Conservation (phyloP, 2,888 invertebrate genomes). For the Agrochola macilenta region DNA sequence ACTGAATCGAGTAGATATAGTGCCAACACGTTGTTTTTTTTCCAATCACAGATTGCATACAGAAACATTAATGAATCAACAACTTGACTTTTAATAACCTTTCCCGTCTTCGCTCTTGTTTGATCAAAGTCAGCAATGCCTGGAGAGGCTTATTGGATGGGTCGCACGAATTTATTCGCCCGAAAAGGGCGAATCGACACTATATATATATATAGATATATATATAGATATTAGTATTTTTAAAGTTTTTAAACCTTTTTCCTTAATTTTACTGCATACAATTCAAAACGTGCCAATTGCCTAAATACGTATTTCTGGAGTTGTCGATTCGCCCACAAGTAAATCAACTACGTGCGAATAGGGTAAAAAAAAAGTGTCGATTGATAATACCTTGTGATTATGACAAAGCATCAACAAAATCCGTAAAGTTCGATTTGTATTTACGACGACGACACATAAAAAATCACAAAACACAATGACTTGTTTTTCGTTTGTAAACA, state of each 20-base stretch:
- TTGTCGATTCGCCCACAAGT: background rate
- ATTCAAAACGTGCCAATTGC: too few relatives aligned
- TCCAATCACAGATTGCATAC: slow-evolving; percentile 30
- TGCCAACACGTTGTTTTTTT: background rate
- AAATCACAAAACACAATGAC: slow-evolving; percentile 5
- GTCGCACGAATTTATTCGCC: too few relatives aligned
- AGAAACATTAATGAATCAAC: slow-evolving; percentile 25
- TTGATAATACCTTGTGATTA: too few relatives aligned
- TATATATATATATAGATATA: too few relatives aligned
- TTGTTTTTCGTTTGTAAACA: slow-evolving; percentile 25
- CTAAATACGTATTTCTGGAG: too few relatives aligned
- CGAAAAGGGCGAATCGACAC: too few relatives aligned
- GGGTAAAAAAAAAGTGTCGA: too few relatives aligned
- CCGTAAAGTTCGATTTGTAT: slow-evolving; percentile 2
- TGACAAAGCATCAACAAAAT: background rate
- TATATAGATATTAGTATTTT: too few relatives aligned
- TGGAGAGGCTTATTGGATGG: too few relatives aligned
- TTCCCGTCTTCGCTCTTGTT: slow-evolving; percentile 21
- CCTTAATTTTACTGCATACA: too few relatives aligned
- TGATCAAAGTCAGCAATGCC: slow-evolving; percentile 18
- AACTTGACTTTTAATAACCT: slow-evolving; percentile 34
- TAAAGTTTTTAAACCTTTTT: too few relatives aligned
- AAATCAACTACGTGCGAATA: too few relatives aligned
- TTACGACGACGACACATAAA: slow-evolving; percentile 15
- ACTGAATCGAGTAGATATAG: background rate